These are phyloP conservation scores for Cheilosia variabilis DNA, from an alignment of 2,888 invertebrate species.

Conservation along the genomic window DNA sequence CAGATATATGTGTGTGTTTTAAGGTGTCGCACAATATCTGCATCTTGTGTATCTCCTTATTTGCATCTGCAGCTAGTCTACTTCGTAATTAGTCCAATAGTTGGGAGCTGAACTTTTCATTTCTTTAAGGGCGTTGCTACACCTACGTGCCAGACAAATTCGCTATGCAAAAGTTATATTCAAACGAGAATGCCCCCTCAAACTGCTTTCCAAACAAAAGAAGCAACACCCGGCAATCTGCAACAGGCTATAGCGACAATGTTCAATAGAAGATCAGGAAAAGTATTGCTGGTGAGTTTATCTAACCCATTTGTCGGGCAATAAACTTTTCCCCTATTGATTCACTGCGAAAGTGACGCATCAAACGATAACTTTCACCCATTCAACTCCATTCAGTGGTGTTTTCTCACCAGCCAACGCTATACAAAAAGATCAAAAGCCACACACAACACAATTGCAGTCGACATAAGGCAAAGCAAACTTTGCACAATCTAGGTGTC, in stretches of 20 bases:
- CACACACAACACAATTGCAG: constrained; percentile 28
- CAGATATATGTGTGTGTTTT: too few species aligned
- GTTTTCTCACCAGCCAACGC: neutral
- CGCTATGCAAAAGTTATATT: too few species aligned
- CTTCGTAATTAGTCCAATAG: too few species aligned
- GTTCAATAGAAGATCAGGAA: neutral
- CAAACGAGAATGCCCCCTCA: too few species aligned
- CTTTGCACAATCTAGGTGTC: constrained; percentile 29
- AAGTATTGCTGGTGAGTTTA: constrained; percentile 1
- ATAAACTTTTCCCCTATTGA: constrained; percentile 51
- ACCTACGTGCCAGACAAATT: too few species aligned
- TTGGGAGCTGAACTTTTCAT: too few species aligned
- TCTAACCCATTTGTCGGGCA: constrained; percentile 26
- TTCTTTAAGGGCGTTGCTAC: too few species aligned
- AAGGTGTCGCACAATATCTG: too few species aligned
- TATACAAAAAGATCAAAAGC: constrained; percentile 38
- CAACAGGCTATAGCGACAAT: constrained; percentile 21
- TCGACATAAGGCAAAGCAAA: constrained; percentile 20
- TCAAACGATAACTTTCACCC: constrained; percentile 21
- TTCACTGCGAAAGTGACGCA: constrained; percentile 15
- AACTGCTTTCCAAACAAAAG: neutral
- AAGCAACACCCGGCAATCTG: neutral
- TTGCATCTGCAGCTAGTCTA: too few species aligned
- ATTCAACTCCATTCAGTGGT: constrained; percentile 10
- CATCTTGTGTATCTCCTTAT: too few species aligned